Conservation (phyloP, 2,797 vertebrate species). For the Eulemur rubriventer region DNA sequence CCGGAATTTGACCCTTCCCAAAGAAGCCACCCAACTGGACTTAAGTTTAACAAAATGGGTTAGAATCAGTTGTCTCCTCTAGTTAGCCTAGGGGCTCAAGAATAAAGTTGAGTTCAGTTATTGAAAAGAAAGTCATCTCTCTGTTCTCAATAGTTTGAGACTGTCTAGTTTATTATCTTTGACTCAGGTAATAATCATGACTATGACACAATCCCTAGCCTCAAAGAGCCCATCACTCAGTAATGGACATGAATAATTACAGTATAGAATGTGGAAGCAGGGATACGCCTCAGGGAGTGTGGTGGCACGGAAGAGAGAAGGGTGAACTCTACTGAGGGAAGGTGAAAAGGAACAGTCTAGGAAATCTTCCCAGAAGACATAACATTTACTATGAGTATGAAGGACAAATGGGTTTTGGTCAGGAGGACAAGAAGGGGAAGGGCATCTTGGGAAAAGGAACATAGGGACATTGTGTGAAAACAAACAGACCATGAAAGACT, state of each 20-base stretch:
- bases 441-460: not conserved
- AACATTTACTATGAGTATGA: not conserved
- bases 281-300: not conserved
- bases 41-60: not conserved
- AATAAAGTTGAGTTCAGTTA: not conserved
- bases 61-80: not conserved
- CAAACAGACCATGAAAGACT: not conserved
- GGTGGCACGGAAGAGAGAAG: not conserved
- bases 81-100: not conserved
- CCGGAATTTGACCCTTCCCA: not conserved
- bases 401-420: not conserved
- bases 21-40: not conserved
- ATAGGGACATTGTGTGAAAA: not conserved
- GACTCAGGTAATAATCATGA: not conserved
- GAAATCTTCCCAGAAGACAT: not conserved
- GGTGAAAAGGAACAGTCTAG: not conserved
- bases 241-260: not conserved
- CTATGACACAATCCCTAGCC: not conserved
- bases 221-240: not conserved
- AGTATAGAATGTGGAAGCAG: not conserved
- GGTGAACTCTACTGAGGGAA: not conserved
- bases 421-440: not conserved
- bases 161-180: not conserved
- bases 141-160: not conserved
- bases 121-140: slow-evolving; percentile 18